Evolutionary conservation across 1,140 invertebrate species (phyloP).

Genomic region (Homarus americanus): DNA sequence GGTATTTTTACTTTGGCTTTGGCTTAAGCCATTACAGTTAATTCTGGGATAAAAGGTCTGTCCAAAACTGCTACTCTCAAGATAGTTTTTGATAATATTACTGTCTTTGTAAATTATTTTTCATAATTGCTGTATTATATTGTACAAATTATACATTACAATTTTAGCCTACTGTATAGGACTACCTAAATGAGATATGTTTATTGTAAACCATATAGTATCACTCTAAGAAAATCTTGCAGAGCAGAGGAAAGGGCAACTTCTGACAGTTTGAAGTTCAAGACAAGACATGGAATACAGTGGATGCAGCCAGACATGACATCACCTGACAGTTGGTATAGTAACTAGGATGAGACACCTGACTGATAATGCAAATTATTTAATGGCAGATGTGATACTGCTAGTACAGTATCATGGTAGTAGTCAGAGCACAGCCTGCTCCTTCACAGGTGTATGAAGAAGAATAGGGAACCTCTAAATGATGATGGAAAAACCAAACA

Average conservation of each 20-base stretch:
- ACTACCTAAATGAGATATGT: neutral
- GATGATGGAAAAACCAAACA: neutral
- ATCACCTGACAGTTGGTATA: slow-evolving; percentile 5
- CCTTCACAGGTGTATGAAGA: neutral
- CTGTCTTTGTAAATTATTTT: too few relatives aligned
- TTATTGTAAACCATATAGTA: neutral
- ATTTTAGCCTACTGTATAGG: neutral
- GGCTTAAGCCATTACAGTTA: too few relatives aligned
- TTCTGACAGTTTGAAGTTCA: neutral
- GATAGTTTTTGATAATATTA: too few relatives aligned
- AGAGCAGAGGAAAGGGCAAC: neutral
- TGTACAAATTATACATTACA: too few relatives aligned
- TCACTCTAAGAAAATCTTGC: slow-evolving; percentile 18
- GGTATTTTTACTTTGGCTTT: too few relatives aligned
- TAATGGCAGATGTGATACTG: neutral
- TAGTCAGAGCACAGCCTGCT: neutral
- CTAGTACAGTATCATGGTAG: neutral
- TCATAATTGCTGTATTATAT: too few relatives aligned
- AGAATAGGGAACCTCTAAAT: neutral
- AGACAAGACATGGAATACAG: neutral
- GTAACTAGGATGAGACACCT: neutral
- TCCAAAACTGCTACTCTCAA: too few relatives aligned
- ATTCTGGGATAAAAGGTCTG: too few relatives aligned
- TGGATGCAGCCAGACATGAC: slow-evolving; percentile 9
- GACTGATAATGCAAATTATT: neutral